Base-by-base conservation (phyloP, 1,140 invertebrate genomes). In the Drosophila burlai region DNA sequence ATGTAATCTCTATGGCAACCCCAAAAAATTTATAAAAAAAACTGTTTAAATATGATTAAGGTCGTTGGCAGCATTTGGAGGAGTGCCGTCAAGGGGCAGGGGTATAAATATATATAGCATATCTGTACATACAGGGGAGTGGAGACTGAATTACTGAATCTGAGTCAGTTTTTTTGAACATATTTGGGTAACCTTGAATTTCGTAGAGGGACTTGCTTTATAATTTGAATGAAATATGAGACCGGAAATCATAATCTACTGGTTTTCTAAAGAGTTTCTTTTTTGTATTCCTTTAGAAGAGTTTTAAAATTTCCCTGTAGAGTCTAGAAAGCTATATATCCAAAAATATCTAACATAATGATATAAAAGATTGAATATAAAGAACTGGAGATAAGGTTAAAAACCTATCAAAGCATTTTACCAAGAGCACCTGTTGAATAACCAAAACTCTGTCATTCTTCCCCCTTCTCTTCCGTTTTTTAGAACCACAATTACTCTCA, bases 11-110 rank as follows among this genome's bases (percentile, higher is more conserved):
- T 60, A 58, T 31, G 62, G 54, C 36, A 81, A 49, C 83, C 43
- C 47, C 64, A 71, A 49, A 62, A 66, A 54, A 45, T 18, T 3
- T 10, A n/a, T 4, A 31, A 26, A 62, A 26, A 77, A 75, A 78
- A 50, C 40, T 65, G 68, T 85, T 77, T 81, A 75, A 86, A 86
- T 83, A 83, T 76, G 66, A 80, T 87, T 76, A 79, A 86, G 83
- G 83, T 83, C 83, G 69, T 75, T 74, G 72, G 72, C 69, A 61
- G 67, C 52, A 63, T 43, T 66, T 54, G 42, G 46, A 24, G 67
- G 67, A 60, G 69, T 49, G 67, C 21, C 16, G 4, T 4, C 4
- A 40, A 10, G n/a, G 40, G 66, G 21, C 31, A 40, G 60, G 66
- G 49, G 62, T 43, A 18, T 15, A 31, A 18, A 34, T 54, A 47